These are phyloP conservation scores for Rachycentron canadum DNA, from an alignment of 2,797 vertebrate species.

Conservation along the genomic window DNA sequence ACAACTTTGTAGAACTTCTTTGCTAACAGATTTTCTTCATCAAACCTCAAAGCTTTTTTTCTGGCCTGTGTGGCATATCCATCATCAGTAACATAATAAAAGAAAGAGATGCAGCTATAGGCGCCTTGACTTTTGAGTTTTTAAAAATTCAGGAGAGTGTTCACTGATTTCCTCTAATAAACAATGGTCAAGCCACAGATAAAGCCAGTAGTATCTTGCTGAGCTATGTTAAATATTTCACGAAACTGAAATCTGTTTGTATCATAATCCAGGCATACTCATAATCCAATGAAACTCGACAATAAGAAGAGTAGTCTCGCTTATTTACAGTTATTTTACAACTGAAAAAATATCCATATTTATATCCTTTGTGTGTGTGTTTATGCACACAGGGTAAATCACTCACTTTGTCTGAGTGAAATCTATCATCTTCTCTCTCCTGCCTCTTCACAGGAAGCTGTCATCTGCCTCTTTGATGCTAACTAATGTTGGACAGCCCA, in stretches of 20 bases:
- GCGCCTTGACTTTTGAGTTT: background rate
- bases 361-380: background rate
- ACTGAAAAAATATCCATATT: background rate
- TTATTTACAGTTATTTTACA: background rate
- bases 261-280: constrained; percentile 1
- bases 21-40: constrained; percentile 19
- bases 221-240: background rate
- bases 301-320: background rate
- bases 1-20: constrained; percentile 10
- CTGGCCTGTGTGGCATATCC: too few relatives aligned
- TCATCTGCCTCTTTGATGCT: constrained; percentile 85
- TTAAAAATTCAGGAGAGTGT: background rate
- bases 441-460: constrained; percentile 78
- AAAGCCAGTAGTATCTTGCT: background rate
- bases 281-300: background rate
- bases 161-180: background rate
- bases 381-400: constrained; percentile 10
- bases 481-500: constrained; percentile 76
- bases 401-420: constrained; percentile 82
- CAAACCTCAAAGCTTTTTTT: constrained; percentile 3
- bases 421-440: constrained; percentile 82
- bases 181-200: accelerated
- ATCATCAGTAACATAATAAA: background rate
- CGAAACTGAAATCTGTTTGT: background rate
- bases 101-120: background rate